Evolutionary conservation across 1,140 invertebrate genomes (phyloP), one percentile per base, ranked within the genome.

Genomic region (Colletes gigas): DNA sequence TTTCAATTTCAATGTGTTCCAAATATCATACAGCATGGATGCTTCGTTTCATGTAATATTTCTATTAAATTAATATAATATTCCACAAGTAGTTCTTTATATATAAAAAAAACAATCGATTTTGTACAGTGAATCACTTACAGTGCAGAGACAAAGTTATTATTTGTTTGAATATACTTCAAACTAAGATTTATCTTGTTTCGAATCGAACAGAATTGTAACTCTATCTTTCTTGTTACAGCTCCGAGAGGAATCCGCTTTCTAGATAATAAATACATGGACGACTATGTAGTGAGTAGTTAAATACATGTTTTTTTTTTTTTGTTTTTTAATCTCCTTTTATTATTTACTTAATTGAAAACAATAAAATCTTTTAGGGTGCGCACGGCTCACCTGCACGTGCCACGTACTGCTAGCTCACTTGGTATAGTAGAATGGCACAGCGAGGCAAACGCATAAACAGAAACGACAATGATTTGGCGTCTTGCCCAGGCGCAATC

Each of bases 381-480:
- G 89, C 86, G 88, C 89, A 88, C 85, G 88, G 89, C 87, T 90
- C 88, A 89, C 90, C 89, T 90, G 89, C 90, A 93, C 92, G 93
- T 92, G 92, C 91, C 90, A 85, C 90, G 88, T 92, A 92, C 83
- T 88, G 91, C 85, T 93, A 93, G 91, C 88, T 92, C 83, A 91
- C 82, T 90, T 89, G 92, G 91, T 89, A 89, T 92, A 92, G 88
- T 91, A 95, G 93, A 93, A 95, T 96, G 95, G 96, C 95, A 94
- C 95, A 96, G 94, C 95, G 95, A 94, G 95, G 94, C 86, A 96
- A 96, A 92, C 94, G 95, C 92, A 94, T 94, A 90, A 95, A 94
- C 90, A 94, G 94, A 93, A 94, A 93, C 92, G 95, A 96, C 90
- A 95, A 96, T 95, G 95, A 93, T 89, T 92, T 91, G 89, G 92